Evolutionary conservation across 2,888 invertebrate species (phyloP), one percentile per base, ranked within the genome.

Genomic region (Lucinisca nassula): DNA sequence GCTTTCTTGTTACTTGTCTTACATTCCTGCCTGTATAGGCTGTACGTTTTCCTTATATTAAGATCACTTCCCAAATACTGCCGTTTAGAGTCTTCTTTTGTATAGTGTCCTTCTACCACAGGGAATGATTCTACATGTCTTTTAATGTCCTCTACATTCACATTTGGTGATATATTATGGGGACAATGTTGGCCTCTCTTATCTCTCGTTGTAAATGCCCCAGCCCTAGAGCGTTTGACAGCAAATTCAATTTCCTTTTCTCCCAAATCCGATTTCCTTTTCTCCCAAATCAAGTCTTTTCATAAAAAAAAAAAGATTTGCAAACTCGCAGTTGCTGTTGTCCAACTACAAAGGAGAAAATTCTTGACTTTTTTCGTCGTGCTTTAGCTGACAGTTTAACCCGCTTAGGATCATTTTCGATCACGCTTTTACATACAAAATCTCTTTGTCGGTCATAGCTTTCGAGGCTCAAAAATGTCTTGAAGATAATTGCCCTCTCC

Each of bases 1-100:
- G 38, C 4, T 70, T 77, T 17, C n/a, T 78, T 12, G 49, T 37
- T 45, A 76, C 55, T 14, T 83, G 79, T 35, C 85, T n/a, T n/a
- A n/a, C n/a, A n/a, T n/a, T n/a, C n/a, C n/a, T n/a, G n/a, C n/a
- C n/a, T n/a, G n/a, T n/a, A n/a, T n/a, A n/a, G n/a, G n/a, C n/a
- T n/a, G n/a, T n/a, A n/a, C n/a, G n/a, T n/a, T n/a, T n/a, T n/a
- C n/a, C n/a, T n/a, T n/a, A n/a, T n/a, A n/a, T n/a, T n/a, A n/a
- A n/a, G n/a, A n/a, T n/a, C n/a, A n/a, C n/a, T n/a, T n/a, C n/a
- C n/a, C n/a, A n/a, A n/a, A n/a, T n/a, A n/a, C n/a, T n/a, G n/a
- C 2, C 37, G 76, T 80, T 38, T 27, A 17, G 70, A 8, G 17
- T 32, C 37, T 40, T 40, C 37, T 14, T 38, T 8, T 2, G 61